These are phyloP conservation scores for Geothlypis trichas DNA, from an alignment of 2,113 vertebrate genomes.

Conservation along the genomic window DNA sequence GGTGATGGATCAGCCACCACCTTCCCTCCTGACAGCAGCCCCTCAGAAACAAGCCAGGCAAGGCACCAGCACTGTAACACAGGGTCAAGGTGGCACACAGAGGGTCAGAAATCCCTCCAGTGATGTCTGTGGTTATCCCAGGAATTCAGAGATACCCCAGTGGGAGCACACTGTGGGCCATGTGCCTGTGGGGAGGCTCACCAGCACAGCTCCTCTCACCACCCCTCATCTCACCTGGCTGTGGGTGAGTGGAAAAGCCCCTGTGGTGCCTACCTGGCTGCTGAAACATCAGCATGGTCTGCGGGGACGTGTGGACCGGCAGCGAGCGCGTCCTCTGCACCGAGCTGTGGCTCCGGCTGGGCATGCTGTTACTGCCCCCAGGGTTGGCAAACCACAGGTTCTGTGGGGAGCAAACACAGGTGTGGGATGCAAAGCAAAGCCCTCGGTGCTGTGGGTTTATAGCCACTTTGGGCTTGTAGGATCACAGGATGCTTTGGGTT, in stretches of 20 bases:
- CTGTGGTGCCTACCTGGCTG: constrained; percentile 81
- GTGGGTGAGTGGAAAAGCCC: rapidly evolving
- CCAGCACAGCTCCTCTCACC: neutral
- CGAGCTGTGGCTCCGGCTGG: constrained; percentile 94
- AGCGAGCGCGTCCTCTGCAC: constrained; percentile 96
- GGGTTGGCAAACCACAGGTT: constrained; percentile 98
- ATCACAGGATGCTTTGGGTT: neutral
- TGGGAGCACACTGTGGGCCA: rapidly evolving
- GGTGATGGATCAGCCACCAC: neutral
- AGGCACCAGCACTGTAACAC: constrained; percentile 47
- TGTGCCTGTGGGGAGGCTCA: neutral
- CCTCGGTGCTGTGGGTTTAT: neutral
- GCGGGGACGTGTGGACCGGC: constrained; percentile 93
- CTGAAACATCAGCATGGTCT: constrained; percentile 94
- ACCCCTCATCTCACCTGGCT: rapidly evolving
- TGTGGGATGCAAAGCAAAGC: neutral
- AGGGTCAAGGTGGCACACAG: constrained; percentile 39
- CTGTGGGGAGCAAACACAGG: constrained; percentile 64
- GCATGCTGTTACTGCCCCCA: constrained; percentile 97
- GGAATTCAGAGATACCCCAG: neutral
- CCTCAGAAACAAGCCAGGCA: constrained; percentile 48
- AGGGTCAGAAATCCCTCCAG: constrained; percentile 39
- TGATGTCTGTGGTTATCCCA: neutral
- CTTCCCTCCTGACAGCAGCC: neutral
- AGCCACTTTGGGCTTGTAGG: neutral